Base-by-base conservation (phyloP, 2,888 invertebrate species). In the Carcina quercana region DNA sequence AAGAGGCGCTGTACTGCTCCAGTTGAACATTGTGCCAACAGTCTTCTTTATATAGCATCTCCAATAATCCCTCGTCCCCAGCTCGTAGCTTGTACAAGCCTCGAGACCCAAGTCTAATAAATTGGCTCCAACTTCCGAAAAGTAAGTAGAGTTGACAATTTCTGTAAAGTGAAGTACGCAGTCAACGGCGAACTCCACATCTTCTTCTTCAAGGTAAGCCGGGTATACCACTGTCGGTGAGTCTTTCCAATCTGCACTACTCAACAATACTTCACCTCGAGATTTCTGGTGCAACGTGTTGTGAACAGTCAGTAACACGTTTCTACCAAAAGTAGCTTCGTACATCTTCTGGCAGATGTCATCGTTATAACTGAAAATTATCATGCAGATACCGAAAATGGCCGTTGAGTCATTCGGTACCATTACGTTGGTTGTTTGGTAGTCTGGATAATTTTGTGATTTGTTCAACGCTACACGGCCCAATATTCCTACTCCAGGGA, bases 1-100 rank as follows among this genome's bases (percentile, higher is more conserved):
- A 92, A 93, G 91, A 53, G 90, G 90, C 30, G 88, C 88, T 0
- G 92, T 91, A 0, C 91, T 88, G 1, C 85, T 73, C 1, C 88
- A 90, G 57, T 91, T 90, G 46, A 89, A 91, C 27, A 89, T 86
- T 0, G 90, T 90, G 19, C 86, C 82, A 1, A 58, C 88, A 89
- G 39, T 28, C 6, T 32, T 32, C 7, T 30, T 27, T 1, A 40
- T 30, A 25, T 44, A 48, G 24, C 53, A 53, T 11, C 32, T 35
- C 46, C 45, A 51, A 28, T 49, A 51, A 4, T 39, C 36, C n/a
- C 31, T 37, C 20, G 38, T 46, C 4, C 25, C 15, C 14, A 15
- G 15, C 1, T 13, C 5, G 8, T 10, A 26, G 14, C n/a, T n/a
- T 11, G 14, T 7, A 11, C 26, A 15, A 7, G 14, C n/a, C 6